phyloP scores from a whole-genome alignment of 2,797 vertebrate genomes.

The Crenuchus spilurus region DNA sequence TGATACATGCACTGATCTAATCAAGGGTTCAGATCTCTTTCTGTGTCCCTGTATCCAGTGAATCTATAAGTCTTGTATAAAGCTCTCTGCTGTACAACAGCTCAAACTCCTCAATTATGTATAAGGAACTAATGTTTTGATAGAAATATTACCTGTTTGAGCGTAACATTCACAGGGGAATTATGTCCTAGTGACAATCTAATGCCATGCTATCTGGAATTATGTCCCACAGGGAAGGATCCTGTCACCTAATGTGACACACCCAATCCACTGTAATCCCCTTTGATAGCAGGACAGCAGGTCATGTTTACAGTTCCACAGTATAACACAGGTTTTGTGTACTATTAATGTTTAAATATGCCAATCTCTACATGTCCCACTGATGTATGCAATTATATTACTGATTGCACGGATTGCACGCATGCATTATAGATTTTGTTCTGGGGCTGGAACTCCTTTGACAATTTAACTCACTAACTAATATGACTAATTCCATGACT shows the following conservation, averaged over 20 bases:
- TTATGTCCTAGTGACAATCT: neutral
- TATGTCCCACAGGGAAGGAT: neutral
- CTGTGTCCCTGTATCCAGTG: neutral
- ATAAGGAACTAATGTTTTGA: neutral
- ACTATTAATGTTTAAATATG: neutral
- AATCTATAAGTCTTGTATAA: too few relatives aligned
- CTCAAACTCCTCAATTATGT: neutral
- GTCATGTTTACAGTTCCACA: neutral
- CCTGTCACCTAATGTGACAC: slow-evolving; percentile 9
- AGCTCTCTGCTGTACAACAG: too few relatives aligned
- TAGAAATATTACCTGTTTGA: neutral
- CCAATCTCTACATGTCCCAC: too few relatives aligned
- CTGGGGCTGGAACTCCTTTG: too few relatives aligned
- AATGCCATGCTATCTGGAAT: neutral
- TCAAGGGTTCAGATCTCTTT: neutral
- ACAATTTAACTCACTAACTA: too few relatives aligned
- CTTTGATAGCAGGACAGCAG: slow-evolving; percentile 14
- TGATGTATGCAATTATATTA: too few relatives aligned
- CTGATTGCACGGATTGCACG: too few relatives aligned
- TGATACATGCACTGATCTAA: neutral
- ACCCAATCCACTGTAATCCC: neutral
- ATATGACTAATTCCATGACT: too few relatives aligned
- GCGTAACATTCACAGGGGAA: neutral
- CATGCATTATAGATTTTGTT: too few relatives aligned
- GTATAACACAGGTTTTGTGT: neutral